Conservation (phyloP, 2,113 vertebrate genomes). For the Oreochromis spilurus region DNA sequence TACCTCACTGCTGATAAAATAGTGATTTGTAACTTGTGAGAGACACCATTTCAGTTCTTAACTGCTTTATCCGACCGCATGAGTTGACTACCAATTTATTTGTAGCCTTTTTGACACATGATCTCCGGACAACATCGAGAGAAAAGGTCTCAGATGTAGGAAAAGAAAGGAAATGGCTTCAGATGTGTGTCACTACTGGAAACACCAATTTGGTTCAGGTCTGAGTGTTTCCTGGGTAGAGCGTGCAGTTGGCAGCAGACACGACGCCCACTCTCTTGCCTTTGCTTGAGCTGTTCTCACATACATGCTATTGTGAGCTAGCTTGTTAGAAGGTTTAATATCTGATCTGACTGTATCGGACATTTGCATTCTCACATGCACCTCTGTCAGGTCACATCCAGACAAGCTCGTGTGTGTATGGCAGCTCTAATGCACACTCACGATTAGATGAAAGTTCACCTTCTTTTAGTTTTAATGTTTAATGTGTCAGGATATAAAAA, state of each 20-base stretch:
- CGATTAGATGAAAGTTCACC: not conserved
- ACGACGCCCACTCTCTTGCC: not conserved
- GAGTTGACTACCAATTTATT: not conserved
- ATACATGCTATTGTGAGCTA: not conserved
- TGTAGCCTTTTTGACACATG: not conserved
- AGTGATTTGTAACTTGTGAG: not conserved
- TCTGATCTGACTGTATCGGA: not conserved
- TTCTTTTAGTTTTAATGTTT: not conserved
- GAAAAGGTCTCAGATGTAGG: not conserved
- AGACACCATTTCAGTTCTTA: not conserved
- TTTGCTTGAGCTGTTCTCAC: not conserved
- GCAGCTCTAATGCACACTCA: not conserved
- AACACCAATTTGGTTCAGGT: not conserved
- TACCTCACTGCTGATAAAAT: not conserved
- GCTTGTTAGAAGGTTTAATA: not conserved
- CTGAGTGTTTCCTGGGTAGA: not conserved
- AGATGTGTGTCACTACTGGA: not conserved
- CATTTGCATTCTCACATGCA: not conserved
- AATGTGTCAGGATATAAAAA: accelerated
- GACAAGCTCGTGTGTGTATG: not conserved
- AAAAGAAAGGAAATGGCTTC: not conserved
- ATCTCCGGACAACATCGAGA: not conserved
- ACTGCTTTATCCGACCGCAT: not conserved
- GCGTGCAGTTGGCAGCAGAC: not conserved
- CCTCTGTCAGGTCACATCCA: not conserved